Conservation (phyloP, 2,113 vertebrate species). For the Peucedramus taeniatus region DNA sequence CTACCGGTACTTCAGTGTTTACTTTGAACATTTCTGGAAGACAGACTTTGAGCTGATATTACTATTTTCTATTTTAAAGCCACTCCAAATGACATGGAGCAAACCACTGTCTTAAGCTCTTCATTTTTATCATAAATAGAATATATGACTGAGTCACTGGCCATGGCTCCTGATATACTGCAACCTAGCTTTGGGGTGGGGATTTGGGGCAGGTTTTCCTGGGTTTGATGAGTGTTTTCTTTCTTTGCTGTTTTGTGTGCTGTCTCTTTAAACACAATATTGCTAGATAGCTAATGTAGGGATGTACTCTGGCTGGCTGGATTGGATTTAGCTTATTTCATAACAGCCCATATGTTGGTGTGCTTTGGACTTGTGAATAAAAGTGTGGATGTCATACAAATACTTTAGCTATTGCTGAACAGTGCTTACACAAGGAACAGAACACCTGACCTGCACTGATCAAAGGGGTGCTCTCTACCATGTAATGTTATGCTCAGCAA, state of each 20-base stretch:
- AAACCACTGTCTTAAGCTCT: background rate
- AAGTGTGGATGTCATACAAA: background rate
- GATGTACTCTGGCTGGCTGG: background rate
- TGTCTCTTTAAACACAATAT: background rate
- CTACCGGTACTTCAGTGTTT: background rate
- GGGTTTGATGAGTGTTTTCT: background rate
- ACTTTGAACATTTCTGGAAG: background rate
- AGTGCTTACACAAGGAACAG: background rate
- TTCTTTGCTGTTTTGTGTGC: background rate
- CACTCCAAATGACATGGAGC: background rate
- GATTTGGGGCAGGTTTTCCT: background rate
- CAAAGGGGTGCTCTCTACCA: background rate
- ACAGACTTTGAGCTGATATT: background rate
- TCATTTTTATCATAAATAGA: background rate
- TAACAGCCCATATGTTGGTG: accelerated
- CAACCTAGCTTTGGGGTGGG: background rate
- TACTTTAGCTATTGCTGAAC: background rate
- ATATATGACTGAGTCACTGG: background rate
- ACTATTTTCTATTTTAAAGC: background rate
- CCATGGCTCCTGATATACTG: background rate
- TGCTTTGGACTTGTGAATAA: background rate
- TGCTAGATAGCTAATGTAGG: background rate
- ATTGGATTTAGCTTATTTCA: background rate
- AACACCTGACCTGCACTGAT: background rate
- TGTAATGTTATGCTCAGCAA: background rate